Percentiles rank a stretch among this genome's conserved stretches.
Conservation (phyloP, 2,113 vertebrate species). For the Cyanoderma ruficeps region DNA sequence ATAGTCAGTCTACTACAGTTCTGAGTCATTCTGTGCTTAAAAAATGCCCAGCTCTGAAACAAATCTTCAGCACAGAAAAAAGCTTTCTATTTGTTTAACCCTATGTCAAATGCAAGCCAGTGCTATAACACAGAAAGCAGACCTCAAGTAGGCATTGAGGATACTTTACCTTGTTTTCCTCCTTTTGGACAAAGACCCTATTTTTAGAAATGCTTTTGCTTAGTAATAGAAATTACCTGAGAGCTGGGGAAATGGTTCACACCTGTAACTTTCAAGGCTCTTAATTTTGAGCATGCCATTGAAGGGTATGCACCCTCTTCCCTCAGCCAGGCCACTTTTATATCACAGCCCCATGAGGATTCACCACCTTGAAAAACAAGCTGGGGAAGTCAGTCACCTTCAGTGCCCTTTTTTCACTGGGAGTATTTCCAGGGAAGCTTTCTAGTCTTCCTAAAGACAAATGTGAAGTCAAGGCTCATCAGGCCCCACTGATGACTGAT, state of each 20-base stretch:
- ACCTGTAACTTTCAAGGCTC: background rate
- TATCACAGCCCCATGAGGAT: background rate
- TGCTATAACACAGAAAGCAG: background rate
- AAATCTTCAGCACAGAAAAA: background rate
- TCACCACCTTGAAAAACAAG: background rate
- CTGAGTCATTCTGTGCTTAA: background rate
- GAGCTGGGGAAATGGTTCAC: fast-evolving
- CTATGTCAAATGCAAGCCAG: background rate
- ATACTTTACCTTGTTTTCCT: background rate
- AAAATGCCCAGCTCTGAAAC: background rate
- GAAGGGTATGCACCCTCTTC: background rate
- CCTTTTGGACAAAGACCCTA: background rate
- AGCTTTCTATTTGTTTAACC: background rate
- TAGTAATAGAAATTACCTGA: background rate
- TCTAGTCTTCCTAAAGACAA: background rate
- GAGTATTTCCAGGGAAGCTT: background rate
- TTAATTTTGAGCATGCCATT: background rate
- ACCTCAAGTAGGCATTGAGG: background rate
- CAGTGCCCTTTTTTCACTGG: background rate
- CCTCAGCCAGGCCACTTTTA: background rate
- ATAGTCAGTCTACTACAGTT: background rate
- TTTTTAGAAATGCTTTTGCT: background rate
- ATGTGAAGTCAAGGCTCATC: background rate
- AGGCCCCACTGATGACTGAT: background rate
- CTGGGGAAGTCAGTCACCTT: background rate